phyloP scores from a whole-genome alignment of 2,888 invertebrate genomes.

The Branchipolynoe longqiensis region DNA sequence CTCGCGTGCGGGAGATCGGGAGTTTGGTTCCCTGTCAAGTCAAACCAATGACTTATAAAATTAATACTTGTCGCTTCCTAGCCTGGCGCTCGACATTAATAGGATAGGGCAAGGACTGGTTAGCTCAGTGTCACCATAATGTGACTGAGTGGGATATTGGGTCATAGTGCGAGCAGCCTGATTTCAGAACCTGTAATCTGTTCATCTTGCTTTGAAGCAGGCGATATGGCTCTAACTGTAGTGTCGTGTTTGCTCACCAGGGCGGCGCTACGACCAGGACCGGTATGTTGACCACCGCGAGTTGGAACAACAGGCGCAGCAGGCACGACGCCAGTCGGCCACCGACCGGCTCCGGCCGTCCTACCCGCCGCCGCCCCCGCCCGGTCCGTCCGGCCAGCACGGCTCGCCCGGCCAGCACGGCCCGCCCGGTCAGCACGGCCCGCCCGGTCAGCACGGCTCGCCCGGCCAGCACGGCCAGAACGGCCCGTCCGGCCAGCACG shows the following conservation, averaged over 20 bases:
- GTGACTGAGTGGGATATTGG: no score
- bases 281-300: slow-evolving; percentile 39
- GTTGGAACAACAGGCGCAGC: slow-evolving; percentile 33
- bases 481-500: not conserved
- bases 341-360: slow-evolving; percentile 58
- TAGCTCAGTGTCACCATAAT: no score
- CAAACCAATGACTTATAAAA: no score
- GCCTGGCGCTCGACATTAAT: no score
- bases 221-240: not conserved
- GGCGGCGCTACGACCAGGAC: slow-evolving; percentile 32
- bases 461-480: not conserved
- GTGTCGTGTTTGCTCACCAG: not conserved
- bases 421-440: not conserved
- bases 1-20: no score
- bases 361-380: slow-evolving; percentile 41
- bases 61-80: no score
- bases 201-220: not conserved
- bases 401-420: no score
- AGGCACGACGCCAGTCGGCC: slow-evolving; percentile 42
- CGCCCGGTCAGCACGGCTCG: not conserved
- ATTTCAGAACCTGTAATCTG: no score
- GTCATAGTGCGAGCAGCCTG: no score
- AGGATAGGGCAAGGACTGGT: no score
- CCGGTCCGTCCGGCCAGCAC: not conserved
- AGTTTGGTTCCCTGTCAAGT: no score